phyloP scores from a whole-genome alignment of 2,888 invertebrate genomes.

The Spisula subtruncata region DNA sequence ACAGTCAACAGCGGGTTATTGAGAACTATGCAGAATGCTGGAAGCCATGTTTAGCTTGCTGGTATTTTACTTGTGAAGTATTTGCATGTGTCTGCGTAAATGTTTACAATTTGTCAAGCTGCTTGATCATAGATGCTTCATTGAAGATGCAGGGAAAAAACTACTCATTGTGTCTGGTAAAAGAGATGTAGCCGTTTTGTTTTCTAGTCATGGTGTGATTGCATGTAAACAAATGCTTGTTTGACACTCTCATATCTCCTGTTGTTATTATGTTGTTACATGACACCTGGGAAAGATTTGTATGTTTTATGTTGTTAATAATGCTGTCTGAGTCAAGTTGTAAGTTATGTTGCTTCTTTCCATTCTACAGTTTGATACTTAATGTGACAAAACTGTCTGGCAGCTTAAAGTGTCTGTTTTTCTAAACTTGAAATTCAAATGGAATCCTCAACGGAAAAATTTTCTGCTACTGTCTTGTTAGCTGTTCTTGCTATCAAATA shows the following conservation, averaged over 20 bases:
- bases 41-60: neutral
- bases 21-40: neutral
- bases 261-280: neutral
- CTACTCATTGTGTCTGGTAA: neutral
- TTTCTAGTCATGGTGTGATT: neutral
- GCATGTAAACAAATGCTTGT: neutral
- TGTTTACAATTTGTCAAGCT: conserved; percentile 8
- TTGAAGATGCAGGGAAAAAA: conserved; percentile 3
- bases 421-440: too few relatives aligned
- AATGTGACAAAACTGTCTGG: too few relatives aligned
- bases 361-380: too few relatives aligned
- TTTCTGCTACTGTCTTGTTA: too few relatives aligned
- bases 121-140: neutral
- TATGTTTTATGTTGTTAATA: too few relatives aligned
- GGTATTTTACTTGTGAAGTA: conserved; percentile 8
- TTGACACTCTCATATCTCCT: neutral
- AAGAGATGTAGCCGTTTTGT: neutral
- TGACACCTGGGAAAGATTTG: neutral
- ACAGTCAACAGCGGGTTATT: neutral
- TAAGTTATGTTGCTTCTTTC: too few relatives aligned
- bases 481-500: too few relatives aligned
- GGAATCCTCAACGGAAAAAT: too few relatives aligned
- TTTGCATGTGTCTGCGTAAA: conserved; percentile 1
- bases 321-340: too few relatives aligned
- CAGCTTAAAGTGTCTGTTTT: too few relatives aligned